A percentile compares a stretch with the other conserved stretches of the same genome.
Evolutionary conservation across 2,888 invertebrate species (phyloP).

Genomic region (Diaperis boleti): DNA sequence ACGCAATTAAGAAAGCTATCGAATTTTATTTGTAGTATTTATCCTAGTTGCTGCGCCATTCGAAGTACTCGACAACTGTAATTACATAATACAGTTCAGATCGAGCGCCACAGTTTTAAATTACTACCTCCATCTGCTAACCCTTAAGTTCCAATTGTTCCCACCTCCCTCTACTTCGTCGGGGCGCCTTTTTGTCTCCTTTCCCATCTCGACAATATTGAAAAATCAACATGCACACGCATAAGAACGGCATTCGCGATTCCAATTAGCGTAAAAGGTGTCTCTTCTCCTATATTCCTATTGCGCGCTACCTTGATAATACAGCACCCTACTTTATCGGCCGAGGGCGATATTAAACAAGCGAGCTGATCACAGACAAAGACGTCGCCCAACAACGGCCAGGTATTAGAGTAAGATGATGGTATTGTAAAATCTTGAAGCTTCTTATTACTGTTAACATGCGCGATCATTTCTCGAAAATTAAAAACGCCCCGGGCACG

Average conservation of each 20-base stretch:
- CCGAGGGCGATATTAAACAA: slow-evolving; percentile 63
- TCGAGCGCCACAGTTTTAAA: too few species aligned
- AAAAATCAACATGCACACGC: slow-evolving; percentile 24
- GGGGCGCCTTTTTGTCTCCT: too few species aligned
- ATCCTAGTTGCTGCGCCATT: too few species aligned
- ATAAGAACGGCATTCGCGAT: slow-evolving; percentile 46
- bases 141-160: too few species aligned
- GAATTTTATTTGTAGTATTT: too few species aligned
- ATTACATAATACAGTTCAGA: too few species aligned
- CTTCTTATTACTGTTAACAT: slow-evolving; percentile 64
- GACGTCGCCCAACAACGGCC: slow-evolving; percentile 44
- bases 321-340: slow-evolving; percentile 62
- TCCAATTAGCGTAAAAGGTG: slow-evolving; percentile 66
- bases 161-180: too few species aligned
- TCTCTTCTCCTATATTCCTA: slow-evolving; percentile 56
- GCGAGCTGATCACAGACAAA: slow-evolving; percentile 51
- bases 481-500: slow-evolving; percentile 66
- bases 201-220: slow-evolving; percentile 14
- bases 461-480: slow-evolving; percentile 66
- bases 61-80: too few species aligned
- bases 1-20: too few species aligned
- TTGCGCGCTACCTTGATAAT: slow-evolving; percentile 55
- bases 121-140: too few species aligned
- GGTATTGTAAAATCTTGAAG: slow-evolving; percentile 63
- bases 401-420: slow-evolving; percentile 55